Percentiles rank a stretch among this genome's conserved stretches.
Evolutionary conservation across 2,888 invertebrate species (phyloP).

Genomic region (Diaphora mendica): DNA sequence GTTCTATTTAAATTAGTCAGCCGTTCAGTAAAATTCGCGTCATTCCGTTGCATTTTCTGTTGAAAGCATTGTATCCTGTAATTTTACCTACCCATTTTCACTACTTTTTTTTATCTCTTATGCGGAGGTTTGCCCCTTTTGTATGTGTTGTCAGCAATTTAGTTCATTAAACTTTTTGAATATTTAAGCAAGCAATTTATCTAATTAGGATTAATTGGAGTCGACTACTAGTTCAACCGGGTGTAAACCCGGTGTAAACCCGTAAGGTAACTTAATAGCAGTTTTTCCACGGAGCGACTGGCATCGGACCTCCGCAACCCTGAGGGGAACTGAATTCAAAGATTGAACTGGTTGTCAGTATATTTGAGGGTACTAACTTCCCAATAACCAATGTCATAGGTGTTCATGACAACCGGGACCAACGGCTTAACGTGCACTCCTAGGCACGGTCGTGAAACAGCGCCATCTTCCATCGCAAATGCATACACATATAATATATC

Average conservation of each 20-base stretch:
- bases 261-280: too few species aligned
- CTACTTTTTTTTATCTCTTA: slow-evolving; percentile 31
- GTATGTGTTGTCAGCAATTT: not conserved
- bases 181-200: not conserved
- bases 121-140: slow-evolving; percentile 6
- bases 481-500: too few species aligned
- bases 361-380: too few species aligned
- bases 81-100: slow-evolving; percentile 38
- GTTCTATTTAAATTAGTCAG: slow-evolving; percentile 60
- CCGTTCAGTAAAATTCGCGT: slow-evolving; percentile 45
- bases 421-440: not conserved
- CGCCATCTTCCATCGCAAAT: too few species aligned
- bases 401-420: too few species aligned
- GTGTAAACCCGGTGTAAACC: too few species aligned
- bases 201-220: not conserved
- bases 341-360: too few species aligned
- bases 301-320: too few species aligned
- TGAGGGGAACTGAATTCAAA: too few species aligned
- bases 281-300: not conserved
- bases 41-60: slow-evolving; percentile 64
- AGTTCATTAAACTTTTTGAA: not conserved
- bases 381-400: too few species aligned
- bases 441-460: too few species aligned
- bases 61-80: slow-evolving; percentile 44
- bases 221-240: too few species aligned